These are phyloP conservation scores for Drosophila kohkoa DNA, from an alignment of 1,140 invertebrate genomes.

Conservation along the genomic window DNA sequence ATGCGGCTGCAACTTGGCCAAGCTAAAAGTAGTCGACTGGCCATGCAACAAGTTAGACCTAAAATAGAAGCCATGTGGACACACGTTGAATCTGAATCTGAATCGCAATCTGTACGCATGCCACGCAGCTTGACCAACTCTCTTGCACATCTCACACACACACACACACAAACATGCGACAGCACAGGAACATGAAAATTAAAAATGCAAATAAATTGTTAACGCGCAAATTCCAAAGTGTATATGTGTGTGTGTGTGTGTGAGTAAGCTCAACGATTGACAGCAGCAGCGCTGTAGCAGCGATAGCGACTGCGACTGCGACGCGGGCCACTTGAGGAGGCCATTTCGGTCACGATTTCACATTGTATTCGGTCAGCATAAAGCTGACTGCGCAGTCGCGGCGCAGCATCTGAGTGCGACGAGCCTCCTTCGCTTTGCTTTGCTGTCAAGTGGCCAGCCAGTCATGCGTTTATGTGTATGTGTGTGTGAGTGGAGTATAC, in stretches of 20 bases:
- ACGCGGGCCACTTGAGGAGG: conserved; percentile 66
- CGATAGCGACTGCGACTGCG: conserved; percentile 22
- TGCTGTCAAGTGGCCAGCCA: conserved; percentile 59
- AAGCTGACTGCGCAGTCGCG: conserved; percentile 53
- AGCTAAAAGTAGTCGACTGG: conserved; percentile 25
- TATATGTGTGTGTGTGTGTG: conserved; percentile 22
- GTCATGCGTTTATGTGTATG: conserved; percentile 5
- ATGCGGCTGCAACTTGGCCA: conserved; percentile 4
- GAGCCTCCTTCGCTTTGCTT: conserved; percentile 66
- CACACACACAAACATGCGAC: conserved; percentile 16
- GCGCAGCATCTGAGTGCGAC: conserved; percentile 59
- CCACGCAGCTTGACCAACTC: conserved; percentile 58
- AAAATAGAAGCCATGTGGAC: conserved; percentile 70
- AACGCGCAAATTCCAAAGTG: conserved; percentile 75
- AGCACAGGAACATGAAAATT: conserved; percentile 69
- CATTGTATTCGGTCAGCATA: conserved; percentile 42
- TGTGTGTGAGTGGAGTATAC: conserved; percentile 34
- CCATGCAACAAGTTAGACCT: conserved; percentile 77
- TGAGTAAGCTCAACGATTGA: neutral
- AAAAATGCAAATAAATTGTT: conserved; percentile 84
- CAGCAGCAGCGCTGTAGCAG: conserved; percentile 14
- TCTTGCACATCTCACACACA: conserved; percentile 41
- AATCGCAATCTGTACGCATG: conserved; percentile 41
- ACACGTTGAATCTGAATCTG: conserved; percentile 28
- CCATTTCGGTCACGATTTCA: conserved; percentile 80